Percentiles rank a stretch among this genome's conserved stretches.
Evolutionary conservation across 1,140 invertebrate genomes (phyloP).

Genomic region (honey bee (Apis mellifera)): DNA sequence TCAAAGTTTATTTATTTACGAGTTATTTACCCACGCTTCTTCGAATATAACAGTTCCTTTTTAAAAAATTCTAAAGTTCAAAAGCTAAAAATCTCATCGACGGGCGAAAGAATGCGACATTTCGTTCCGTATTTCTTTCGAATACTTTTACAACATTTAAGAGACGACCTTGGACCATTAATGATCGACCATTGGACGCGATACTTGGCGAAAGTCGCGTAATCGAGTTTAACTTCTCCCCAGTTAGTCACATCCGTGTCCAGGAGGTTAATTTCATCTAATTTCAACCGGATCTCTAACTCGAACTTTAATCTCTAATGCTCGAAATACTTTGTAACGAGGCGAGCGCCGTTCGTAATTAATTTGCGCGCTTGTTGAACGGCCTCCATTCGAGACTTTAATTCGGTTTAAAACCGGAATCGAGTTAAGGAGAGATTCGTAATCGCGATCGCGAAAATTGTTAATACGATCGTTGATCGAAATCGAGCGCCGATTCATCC

Average conservation of each 20-base stretch:
- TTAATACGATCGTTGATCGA: neutral
- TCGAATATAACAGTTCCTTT: too few relatives aligned
- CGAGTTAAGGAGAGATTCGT: neutral
- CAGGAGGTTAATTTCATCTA: constrained; percentile 11
- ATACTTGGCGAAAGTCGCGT: constrained; percentile 29
- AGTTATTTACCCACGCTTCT: too few relatives aligned
- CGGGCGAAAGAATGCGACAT: too few relatives aligned
- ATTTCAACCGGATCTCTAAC: constrained; percentile 29
- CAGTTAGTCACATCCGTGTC: constrained; percentile 12
- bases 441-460: neutral
- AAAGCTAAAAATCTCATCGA: too few relatives aligned
- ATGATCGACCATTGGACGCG: neutral
- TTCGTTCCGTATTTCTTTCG: too few relatives aligned
- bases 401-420: neutral
- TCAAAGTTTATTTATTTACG: too few relatives aligned
- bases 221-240: constrained; percentile 46
- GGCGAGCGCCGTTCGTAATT: constrained; percentile 17
- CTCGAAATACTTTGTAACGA: constrained; percentile 24
- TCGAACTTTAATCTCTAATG: constrained; percentile 15
- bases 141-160: too few relatives aligned
- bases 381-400: neutral
- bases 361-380: constrained; percentile 5
- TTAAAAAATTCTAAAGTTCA: too few relatives aligned
- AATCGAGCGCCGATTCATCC: neutral
- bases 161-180: neutral